Conservation (phyloP, 2,888 invertebrate species). For the Adela reaumurella region DNA sequence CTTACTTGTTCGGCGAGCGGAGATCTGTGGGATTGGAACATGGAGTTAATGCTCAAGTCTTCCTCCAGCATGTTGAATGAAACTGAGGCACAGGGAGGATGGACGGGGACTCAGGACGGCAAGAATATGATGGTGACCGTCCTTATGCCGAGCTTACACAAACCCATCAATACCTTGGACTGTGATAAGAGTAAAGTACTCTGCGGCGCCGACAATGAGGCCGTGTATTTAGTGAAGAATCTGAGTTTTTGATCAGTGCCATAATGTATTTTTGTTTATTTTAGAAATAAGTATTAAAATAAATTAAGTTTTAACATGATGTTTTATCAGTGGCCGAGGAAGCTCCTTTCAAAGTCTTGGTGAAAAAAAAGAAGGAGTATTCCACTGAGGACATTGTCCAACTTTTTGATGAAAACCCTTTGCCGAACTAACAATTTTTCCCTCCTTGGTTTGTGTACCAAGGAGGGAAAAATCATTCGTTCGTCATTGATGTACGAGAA, state of each 20-base stretch:
- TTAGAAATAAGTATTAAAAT: too few relatives aligned
- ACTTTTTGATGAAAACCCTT: too few relatives aligned
- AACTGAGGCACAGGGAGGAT: slow-evolving; percentile 43
- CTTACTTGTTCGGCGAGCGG: slow-evolving; percentile 79
- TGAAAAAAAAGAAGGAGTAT: too few relatives aligned
- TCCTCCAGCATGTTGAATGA: slow-evolving; percentile 28
- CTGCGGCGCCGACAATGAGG: slow-evolving; percentile 87
- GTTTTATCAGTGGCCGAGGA: too few relatives aligned
- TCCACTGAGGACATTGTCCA: too few relatives aligned
- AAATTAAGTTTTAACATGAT: too few relatives aligned
- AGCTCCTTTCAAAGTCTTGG: too few relatives aligned
- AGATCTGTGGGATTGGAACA: slow-evolving; percentile 89
- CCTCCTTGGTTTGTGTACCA: too few relatives aligned
- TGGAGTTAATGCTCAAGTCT: slow-evolving; percentile 48
- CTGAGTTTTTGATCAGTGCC: slow-evolving; percentile 32
- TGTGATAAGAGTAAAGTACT: slow-evolving; percentile 70
- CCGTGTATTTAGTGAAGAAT: slow-evolving; percentile 75
- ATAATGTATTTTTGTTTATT: too few relatives aligned
- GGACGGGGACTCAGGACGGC: slow-evolving; percentile 68
- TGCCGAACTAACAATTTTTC: too few relatives aligned
- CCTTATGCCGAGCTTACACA: slow-evolving; percentile 69
- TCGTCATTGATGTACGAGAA: too few relatives aligned
- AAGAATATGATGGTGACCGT: slow-evolving; percentile 70
- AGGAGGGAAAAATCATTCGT: too few relatives aligned
- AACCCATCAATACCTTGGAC: slow-evolving; percentile 80